Evolutionary conservation across 2,888 invertebrate species (phyloP), one percentile per base, ranked within the genome.

Genomic region (Nycteola revayana): DNA sequence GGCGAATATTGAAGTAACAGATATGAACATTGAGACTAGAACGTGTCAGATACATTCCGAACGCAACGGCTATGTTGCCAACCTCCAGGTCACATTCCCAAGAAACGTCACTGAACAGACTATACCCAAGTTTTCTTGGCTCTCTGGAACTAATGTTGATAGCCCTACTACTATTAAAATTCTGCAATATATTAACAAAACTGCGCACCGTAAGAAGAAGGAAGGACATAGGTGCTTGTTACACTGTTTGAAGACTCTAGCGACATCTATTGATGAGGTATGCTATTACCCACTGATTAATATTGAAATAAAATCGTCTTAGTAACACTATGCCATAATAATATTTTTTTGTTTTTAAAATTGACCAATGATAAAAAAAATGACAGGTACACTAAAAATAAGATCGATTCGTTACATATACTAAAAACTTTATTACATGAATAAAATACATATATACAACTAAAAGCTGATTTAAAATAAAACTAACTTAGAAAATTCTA

Each of bases 161-260:
- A 94, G 93, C 43, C 77, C 90, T 24, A 91, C 93, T 1, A 93
- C 94, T 51, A 90, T 91, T 5, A 93, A 94, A 71, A 86, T 97
- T 31, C 81, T 96, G 28, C 96, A 96, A 83, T 93, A 94, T 8
- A 88, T 97, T 20, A 94, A 94, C 57, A 93, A 93, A 71, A 93
- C 95, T 31, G 95, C 96, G 0, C 91, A 94, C 61, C 94, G 94
- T 54, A 92, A 95, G 60, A 95, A 97, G 1, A 93, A 93, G 48
- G 95, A 95, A 71, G 96, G 96, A 31, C 92, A 95, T 30, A 94
- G 95, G 21, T 98, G 98, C 73, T 81, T 98, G 32, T 94, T 97
- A 71, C 95, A 96, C 27, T 97, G 97, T 76, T 84, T 98, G 24
- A 89, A 89, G 62, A 86, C 87, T 14, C 68, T 89, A 40, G 85